A percentile compares a stretch with the other conserved stretches of the same genome.
Conservation (phyloP, 1,140 invertebrate species). For the Portunus trituberculatus region DNA sequence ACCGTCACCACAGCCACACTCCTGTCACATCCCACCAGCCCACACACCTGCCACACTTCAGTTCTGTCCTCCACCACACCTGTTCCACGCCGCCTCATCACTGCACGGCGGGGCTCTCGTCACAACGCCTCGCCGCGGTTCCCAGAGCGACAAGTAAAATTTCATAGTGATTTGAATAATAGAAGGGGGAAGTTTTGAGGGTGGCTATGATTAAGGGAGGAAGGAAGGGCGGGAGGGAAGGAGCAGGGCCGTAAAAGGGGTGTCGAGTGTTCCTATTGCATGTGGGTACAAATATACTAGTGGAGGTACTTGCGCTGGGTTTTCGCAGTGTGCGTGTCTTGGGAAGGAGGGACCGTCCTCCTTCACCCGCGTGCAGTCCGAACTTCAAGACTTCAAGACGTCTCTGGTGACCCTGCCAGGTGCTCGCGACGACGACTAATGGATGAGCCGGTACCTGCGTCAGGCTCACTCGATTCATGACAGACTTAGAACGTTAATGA, state of each 20-base stretch:
- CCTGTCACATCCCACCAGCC: neutral
- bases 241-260: neutral
- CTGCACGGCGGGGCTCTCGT: neutral
- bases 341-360: neutral
- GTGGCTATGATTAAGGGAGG: conserved; percentile 1
- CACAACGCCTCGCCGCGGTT: neutral
- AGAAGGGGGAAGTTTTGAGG: neutral
- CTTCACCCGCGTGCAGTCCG: neutral
- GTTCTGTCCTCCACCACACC: no score
- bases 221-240: neutral
- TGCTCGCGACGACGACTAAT: no score
- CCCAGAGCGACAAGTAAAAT: neutral
- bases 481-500: no score
- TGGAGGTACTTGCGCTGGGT: neutral
- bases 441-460: no score
- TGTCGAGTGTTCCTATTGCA: neutral
- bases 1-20: neutral
- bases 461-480: no score
- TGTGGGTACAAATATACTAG: neutral
- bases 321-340: neutral
- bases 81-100: neutral
- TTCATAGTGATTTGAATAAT: neutral
- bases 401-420: neutral
- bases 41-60: neutral
- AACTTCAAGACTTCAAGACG: neutral